Evolutionary conservation across 2,113 vertebrate species (phyloP), one percentile per base, ranked within the genome.

Genomic region (Anhinga rufa): DNA sequence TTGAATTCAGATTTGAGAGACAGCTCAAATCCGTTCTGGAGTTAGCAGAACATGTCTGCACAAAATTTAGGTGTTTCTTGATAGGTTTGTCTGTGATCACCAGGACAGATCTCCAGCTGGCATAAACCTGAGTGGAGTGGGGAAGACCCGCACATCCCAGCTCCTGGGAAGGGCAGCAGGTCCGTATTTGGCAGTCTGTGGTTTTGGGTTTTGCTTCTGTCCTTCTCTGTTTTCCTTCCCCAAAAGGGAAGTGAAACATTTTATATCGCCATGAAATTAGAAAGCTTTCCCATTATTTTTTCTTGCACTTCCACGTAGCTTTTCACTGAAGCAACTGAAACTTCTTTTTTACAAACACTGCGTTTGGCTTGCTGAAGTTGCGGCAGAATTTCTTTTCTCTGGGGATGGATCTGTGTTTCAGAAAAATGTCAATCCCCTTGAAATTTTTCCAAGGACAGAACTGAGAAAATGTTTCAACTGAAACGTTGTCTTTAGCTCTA

Each of bases 21-120:
- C 0, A 4, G 8, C n/a, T 78, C 82, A 14, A 14, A 5, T 36
- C 68, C 0, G 0, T 21, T 65, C 18, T 0, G 2, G 55, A 17
- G 31, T 25, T 16, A 70, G 40, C 10, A 93, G 48, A 17, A 36
- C 1, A 3, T 5, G 9, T 26, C n/a, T 76, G 32, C 7, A 3
- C 31, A 1, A 22, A 9, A 20, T 75, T 78, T 24, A 22, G 49
- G 32, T 42, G 34, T 52, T 79, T 64, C 54, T 54, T n/a, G 65
- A 10, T 14, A 1, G 11, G 34, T 92, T 49, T 40, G 34, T 14
- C n/a, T 17, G 48, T 32, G 44, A 20, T 60, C 14, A 31, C 9
- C 12, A 17, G 77, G 74, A 18, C 24, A 25, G 49, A 14, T 31
- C 51, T 40, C 40, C 36, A 25, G 25, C 62, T 77, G 64, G 42